Evolutionary conservation across 2,888 invertebrate species (phyloP), one percentile per base, ranked within the genome.

Genomic region (Phorcus lineatus): DNA sequence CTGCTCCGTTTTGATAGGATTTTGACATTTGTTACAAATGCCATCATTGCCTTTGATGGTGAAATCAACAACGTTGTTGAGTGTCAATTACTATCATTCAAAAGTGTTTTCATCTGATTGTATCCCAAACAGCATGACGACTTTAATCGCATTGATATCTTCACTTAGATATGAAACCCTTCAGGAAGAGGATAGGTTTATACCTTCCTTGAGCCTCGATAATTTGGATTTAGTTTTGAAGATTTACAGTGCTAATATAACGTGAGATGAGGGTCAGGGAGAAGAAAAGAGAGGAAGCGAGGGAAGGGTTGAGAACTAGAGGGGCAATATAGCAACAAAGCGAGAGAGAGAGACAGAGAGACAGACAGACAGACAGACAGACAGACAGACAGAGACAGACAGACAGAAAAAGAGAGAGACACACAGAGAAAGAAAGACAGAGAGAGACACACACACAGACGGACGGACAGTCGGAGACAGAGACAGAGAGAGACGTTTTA

Each of bases 21-120:
- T 62, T 62, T 62, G 62, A 62, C 62, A 62, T 62, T 62, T 62
- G 62, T 62, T 62, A 24, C 28, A 62, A 62, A 62, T 62, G 62
- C 28, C 62, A 62, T 13, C 19, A 24, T 62, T 28, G 24, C 62
- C 28, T 62, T 62, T 47, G 47, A 47, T 47, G 47, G 11, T 47
- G 47, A 47, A 47, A 47, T 47, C 47, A 47, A 47, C 47, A 47
- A 47, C 11, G 9, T 6, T 47, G 47, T 47, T 47, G 47, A 47
- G 47, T 47, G 47, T 47, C 47, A 47, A 47, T 47, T 47, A 47
- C 47, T 47, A 47, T 47, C 47, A 47, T 47, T 11, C 47, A 4
- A 47, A 47, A 47, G 47, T 47, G 47, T 47, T 47, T 47, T 6
- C 11, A 13, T 6, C 47, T 47, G 47, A 47, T 47, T 47, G 47